These are phyloP conservation scores for Atherinosoma microstoma DNA, from an alignment of 2,797 vertebrate genomes.

Conservation along the genomic window DNA sequence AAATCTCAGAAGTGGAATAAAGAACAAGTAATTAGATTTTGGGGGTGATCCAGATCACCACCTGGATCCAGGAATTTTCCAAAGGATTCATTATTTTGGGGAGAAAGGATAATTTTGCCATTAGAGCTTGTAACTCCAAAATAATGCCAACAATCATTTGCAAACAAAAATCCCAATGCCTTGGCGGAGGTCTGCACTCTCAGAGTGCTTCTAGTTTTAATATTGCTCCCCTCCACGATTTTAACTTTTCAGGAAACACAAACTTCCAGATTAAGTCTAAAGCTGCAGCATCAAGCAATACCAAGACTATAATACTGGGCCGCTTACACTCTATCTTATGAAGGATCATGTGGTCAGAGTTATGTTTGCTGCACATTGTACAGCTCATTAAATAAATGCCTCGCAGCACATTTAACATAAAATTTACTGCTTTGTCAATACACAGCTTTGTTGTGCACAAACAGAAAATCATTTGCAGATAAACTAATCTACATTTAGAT, in stretches of 20 bases:
- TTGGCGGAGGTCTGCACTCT: too few relatives aligned
- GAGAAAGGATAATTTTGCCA: too few relatives aligned
- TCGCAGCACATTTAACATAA: conserved; percentile 17
- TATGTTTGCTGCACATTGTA: background rate
- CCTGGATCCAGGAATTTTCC: too few relatives aligned
- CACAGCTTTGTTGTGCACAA: background rate
- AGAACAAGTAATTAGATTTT: too few relatives aligned
- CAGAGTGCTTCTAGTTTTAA: background rate
- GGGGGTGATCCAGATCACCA: too few relatives aligned
- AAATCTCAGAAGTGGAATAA: too few relatives aligned
- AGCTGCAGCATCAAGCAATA: background rate
- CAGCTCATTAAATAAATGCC: conserved; percentile 21
- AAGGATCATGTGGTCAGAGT: too few relatives aligned
- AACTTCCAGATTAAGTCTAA: background rate
- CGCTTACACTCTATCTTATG: too few relatives aligned
- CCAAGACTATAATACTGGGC: background rate
- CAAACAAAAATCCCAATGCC: too few relatives aligned
- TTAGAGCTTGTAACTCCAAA: too few relatives aligned
- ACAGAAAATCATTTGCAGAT: background rate
- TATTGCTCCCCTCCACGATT: background rate
- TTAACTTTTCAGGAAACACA: background rate
- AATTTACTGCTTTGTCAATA: conserved; percentile 1
- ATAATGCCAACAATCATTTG: too few relatives aligned
- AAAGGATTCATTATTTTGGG: too few relatives aligned
- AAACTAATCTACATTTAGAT: background rate